These are phyloP conservation scores for Linepithema humile DNA, from an alignment of 1,140 invertebrate species.

Conservation along the genomic window DNA sequence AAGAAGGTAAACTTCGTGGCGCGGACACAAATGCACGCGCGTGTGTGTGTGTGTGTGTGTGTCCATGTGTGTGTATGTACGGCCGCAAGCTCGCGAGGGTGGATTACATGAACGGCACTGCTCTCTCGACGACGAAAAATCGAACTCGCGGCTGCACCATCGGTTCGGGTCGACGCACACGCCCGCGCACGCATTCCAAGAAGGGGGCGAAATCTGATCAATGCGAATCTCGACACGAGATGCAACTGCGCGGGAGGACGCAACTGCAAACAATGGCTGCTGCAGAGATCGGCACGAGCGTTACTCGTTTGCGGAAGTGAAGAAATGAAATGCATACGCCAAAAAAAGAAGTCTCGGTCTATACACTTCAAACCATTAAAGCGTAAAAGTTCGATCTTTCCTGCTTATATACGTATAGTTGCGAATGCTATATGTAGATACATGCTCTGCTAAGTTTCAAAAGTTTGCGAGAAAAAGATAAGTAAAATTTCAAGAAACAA, in stretches of 20 bases:
- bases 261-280: slow-evolving; percentile 9
- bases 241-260: slow-evolving; percentile 4
- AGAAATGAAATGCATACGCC: neutral
- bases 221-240: slow-evolving; percentile 38
- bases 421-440: neutral
- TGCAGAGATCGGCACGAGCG: neutral
- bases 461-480: neutral
- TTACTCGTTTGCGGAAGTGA: neutral
- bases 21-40: slow-evolving; percentile 18
- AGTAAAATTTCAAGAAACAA: neutral
- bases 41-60: too few species aligned
- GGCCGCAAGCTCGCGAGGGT: slow-evolving; percentile 12
- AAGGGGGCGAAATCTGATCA: slow-evolving; percentile 53
- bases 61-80: neutral
- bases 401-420: too few species aligned
- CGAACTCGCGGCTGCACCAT: slow-evolving; percentile 26
- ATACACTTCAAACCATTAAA: slow-evolving; percentile 9
- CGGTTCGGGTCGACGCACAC: slow-evolving; percentile 40
- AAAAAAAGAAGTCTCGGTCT: neutral
- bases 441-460: neutral
- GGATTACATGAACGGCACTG: slow-evolving; percentile 31
- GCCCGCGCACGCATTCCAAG: neutral
- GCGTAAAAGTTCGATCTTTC: neutral
- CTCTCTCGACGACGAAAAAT: slow-evolving; percentile 26
- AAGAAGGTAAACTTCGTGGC: slow-evolving; percentile 67